Percentiles rank a stretch among this genome's conserved stretches.
phyloP scores from a whole-genome alignment of 2,797 vertebrate genomes.

The Vespertilio murinus region DNA sequence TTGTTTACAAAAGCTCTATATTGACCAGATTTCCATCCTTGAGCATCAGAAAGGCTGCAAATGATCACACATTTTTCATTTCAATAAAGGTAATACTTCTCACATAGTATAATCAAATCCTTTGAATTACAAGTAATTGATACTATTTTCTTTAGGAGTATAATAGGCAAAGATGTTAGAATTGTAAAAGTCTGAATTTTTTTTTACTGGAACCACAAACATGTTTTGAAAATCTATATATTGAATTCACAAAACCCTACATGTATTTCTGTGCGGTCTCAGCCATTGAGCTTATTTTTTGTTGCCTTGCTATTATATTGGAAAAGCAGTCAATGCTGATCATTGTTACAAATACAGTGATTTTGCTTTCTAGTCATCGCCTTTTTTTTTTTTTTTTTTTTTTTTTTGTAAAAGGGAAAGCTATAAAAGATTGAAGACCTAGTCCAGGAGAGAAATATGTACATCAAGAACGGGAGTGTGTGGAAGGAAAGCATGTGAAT shows the following conservation, averaged over 20 bases:
- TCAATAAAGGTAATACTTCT: not conserved
- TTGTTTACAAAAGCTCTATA: not conserved
- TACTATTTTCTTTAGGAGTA: not conserved
- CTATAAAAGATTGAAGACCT: not conserved
- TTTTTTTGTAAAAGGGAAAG: not conserved
- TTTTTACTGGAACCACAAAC: not conserved
- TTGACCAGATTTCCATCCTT: not conserved
- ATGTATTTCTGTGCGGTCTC: conserved; percentile 13
- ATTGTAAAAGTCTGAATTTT: not conserved
- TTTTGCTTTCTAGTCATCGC: conserved; percentile 18
- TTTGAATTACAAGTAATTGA: not conserved
- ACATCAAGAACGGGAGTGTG: not conserved
- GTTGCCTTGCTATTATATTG: conserved; percentile 26
- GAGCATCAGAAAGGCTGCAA: not conserved
- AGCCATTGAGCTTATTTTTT: not conserved
- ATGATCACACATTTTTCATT: not conserved
- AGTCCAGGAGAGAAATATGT: not conserved
- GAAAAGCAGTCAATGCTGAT: conserved; percentile 17
- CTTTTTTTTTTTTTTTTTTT: too few relatives aligned
- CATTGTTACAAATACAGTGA: conserved; percentile 51
- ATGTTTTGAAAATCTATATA: not conserved
- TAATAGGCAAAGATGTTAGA: not conserved
- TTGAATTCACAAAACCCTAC: not conserved
- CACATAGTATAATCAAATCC: not conserved
- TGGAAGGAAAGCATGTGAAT: not conserved